These are phyloP conservation scores for Cherax destructor DNA, from an alignment of 1,140 invertebrate species.

Conservation along the genomic window DNA sequence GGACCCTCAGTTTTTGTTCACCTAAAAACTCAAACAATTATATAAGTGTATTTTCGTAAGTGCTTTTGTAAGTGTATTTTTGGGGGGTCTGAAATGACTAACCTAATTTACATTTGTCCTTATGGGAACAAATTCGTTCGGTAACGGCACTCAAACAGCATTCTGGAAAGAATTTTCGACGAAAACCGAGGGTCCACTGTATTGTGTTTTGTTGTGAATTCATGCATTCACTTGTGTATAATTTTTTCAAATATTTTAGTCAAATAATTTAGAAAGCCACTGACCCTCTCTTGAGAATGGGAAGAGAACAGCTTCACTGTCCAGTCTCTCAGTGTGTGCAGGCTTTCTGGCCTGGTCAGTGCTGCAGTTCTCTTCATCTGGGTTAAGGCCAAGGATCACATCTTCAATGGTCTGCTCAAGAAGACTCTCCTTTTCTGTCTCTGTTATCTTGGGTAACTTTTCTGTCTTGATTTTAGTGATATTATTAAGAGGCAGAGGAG, in stretches of 20 bases:
- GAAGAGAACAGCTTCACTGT: not conserved
- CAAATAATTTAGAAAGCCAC: not conserved
- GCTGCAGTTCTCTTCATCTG: no score
- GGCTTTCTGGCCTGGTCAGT: not conserved
- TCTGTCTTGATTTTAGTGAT: not conserved
- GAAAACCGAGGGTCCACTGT: no score
- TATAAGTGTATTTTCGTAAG: no score
- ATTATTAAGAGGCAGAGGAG: not conserved
- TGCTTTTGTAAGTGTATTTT: no score
- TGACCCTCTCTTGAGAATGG: not conserved
- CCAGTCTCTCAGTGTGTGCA: not conserved
- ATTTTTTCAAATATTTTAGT: not conserved
- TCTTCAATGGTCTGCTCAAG: not conserved
- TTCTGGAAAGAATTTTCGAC: no score
- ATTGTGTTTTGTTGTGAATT: no score
- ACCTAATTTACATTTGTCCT: no score
- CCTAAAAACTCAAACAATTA: no score
- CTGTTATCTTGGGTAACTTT: not conserved
- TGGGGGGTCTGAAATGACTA: no score
- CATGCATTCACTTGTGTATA: not conserved
- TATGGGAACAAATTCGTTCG: no score
- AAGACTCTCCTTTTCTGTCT: not conserved
- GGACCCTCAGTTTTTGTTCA: no score
- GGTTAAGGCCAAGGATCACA: not conserved
- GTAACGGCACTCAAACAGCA: no score